phyloP scores from a whole-genome alignment of 2,888 invertebrate species.

The Sialis fuliginosa region DNA sequence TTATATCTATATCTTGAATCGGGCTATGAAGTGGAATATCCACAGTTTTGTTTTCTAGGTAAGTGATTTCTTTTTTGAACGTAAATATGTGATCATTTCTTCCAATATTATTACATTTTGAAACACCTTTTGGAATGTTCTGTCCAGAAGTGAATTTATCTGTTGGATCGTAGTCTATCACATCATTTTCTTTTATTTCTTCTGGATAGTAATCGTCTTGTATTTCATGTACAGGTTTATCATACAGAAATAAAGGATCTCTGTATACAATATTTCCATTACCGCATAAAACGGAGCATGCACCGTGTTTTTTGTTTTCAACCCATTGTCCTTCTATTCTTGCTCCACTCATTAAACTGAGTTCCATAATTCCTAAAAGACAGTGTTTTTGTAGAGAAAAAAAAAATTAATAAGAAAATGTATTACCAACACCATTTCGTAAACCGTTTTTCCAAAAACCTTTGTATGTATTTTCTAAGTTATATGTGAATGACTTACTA shows the following conservation, averaged over 20 bases:
- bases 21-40: conserved; percentile 14
- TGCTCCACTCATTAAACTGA: conserved; percentile 34
- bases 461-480: conserved; percentile 30
- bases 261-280: conserved; percentile 32
- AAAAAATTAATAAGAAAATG: too few species aligned
- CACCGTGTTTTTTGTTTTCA: conserved; percentile 36
- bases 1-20: conserved; percentile 26
- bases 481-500: conserved; percentile 33
- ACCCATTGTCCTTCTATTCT: conserved; percentile 36
- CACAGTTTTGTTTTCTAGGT: conserved; percentile 8
- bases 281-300: conserved; percentile 33
- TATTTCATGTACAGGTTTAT: conserved; percentile 25
- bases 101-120: not conserved
- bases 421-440: conserved; percentile 30
- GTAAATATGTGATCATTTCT: not conserved
- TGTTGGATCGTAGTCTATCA: conserved; percentile 10
- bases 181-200: conserved; percentile 21
- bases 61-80: not conserved
- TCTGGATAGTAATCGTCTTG: conserved; percentile 11
- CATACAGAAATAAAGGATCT: conserved; percentile 31
- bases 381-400: not conserved
- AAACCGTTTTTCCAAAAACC: conserved; percentile 37
- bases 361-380: conserved; percentile 19
- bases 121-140: too few species aligned
- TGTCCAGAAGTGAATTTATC: too few species aligned